phyloP scores from a whole-genome alignment of 2,888 invertebrate species.

The Philhelius pedissequus region DNA sequence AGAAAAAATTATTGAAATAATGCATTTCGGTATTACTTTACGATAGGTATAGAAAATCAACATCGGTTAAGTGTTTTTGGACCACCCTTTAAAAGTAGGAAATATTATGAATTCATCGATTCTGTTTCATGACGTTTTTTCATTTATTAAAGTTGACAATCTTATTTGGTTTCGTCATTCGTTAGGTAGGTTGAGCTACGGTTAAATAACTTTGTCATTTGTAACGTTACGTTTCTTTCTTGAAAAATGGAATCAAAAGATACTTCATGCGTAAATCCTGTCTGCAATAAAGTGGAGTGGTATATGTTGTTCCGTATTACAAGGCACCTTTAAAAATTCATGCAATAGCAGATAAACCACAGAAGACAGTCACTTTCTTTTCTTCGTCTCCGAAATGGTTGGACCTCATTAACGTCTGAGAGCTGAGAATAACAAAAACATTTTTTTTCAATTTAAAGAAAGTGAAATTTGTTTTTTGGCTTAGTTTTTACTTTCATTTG shows the following conservation, averaged over 20 bases:
- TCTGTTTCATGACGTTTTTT: too few relatives aligned
- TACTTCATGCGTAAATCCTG: slow-evolving; percentile 51
- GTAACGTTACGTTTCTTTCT: background rate
- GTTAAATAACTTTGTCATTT: background rate
- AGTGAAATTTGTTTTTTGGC: slow-evolving; percentile 52
- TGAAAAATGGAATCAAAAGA: background rate
- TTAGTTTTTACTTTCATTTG: slow-evolving; percentile 52
- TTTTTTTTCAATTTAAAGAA: slow-evolving; percentile 30
- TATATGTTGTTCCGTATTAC: background rate
- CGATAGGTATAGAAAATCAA: too few relatives aligned
- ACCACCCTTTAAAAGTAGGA: too few relatives aligned
- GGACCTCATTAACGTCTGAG: slow-evolving; percentile 53
- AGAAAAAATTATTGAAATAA: too few relatives aligned
- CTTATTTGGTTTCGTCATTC: too few relatives aligned
- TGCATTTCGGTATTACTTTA: too few relatives aligned
- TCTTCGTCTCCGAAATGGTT: slow-evolving; percentile 38
- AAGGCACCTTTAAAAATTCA: slow-evolving; percentile 25
- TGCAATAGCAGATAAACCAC: slow-evolving; percentile 19
- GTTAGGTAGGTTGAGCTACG: background rate
- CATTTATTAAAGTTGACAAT: too few relatives aligned
- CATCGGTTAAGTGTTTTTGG: too few relatives aligned
- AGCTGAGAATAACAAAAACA: slow-evolving; percentile 46
- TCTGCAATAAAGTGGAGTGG: slow-evolving; percentile 15
- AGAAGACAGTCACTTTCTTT: slow-evolving; percentile 56
- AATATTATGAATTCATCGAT: too few relatives aligned